Base-by-base conservation (phyloP, 2,797 vertebrate genomes). In the Pipistrellus pygmaeus region DNA sequence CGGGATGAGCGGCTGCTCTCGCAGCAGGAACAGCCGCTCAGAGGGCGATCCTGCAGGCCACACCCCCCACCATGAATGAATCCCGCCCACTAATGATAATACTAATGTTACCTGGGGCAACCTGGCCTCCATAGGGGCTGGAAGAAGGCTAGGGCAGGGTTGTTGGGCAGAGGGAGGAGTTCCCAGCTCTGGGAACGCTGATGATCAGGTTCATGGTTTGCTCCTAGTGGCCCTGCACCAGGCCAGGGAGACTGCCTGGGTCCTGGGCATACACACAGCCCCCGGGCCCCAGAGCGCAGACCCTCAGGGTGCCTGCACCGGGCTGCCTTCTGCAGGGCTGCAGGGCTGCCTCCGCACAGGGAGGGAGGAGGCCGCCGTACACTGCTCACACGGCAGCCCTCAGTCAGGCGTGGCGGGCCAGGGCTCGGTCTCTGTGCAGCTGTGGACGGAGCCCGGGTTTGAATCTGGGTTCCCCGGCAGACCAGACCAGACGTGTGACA, bases 371-470 rank as follows among this genome's bases (percentile, higher is more conserved):
- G 53, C 3, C 0, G 3, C 53, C 0, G 0, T 2, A 1, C 20
- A 15, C 25, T 6, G 7, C 44, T 57, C 20, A 1, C 38, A 17
- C 0, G 0, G 46, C 60, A 14, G 88, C 60, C 44, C 17, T 30
- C 1, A 0, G 38, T 55, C 55, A 41, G 91, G n/a, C 0, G 0
- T 2, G 25, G 13, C 0, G 3, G 7, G 21, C 27, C 32, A 6
- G 46, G 51, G n/a, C 48, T 15, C 13, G 0, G 64, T 48, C 27
- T 71, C 23, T 30, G 23, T 30, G 23, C 41, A 32, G 3, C 51
- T 15, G 21, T 41, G 92, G 44, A 5, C 32, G 8, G n/a, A 44
- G 46, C 23, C 30, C 15, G 27, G 18, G 4, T 21, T 32, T 10
- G 41, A 89, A n/a, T 44, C 48, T 3, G 10, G 66, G 48, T 8